Evolutionary conservation across 1,140 invertebrate genomes (phyloP).

Genomic region (Ips nitidus): DNA sequence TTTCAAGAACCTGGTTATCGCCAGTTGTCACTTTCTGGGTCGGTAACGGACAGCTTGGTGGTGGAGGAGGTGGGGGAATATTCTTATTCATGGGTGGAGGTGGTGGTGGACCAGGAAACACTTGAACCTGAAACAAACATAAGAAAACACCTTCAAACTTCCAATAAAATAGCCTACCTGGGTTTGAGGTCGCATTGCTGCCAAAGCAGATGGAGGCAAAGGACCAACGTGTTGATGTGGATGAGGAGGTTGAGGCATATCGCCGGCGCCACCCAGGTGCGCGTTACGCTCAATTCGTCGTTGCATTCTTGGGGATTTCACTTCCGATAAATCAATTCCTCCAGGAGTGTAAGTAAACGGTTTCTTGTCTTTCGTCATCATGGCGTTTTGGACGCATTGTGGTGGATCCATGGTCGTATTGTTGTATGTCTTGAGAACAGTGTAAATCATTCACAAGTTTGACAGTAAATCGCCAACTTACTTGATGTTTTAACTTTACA

Average conservation of each 20-base stretch:
- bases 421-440: neutral
- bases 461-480: constrained; percentile 17
- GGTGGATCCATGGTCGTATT: constrained; percentile 66
- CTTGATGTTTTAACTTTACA: constrained; percentile 41
- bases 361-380: constrained; percentile 94
- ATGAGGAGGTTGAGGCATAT: constrained; percentile 50
- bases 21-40: constrained; percentile 52
- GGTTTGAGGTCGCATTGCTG: constrained; percentile 65
- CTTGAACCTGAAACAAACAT: constrained; percentile 28
- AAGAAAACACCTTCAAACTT: neutral
- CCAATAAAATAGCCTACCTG: constrained; percentile 54
- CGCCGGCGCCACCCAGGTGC: constrained; percentile 58
- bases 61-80: constrained; percentile 59
- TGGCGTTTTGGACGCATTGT: constrained; percentile 86
- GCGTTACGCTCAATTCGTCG: constrained; percentile 72
- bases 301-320: constrained; percentile 86
- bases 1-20: constrained; percentile 52
- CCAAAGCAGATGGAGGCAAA: constrained; percentile 56
- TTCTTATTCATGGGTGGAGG: constrained; percentile 54
- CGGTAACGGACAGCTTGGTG: constrained; percentile 53
- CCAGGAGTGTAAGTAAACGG: constrained; percentile 94
- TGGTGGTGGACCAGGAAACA: constrained; percentile 37
- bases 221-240: constrained; percentile 50
- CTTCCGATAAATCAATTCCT: constrained; percentile 87
- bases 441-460: constrained; percentile 1